These are phyloP conservation scores for Notolepis coatsorum DNA, from an alignment of 2,797 vertebrate genomes.

Conservation along the genomic window DNA sequence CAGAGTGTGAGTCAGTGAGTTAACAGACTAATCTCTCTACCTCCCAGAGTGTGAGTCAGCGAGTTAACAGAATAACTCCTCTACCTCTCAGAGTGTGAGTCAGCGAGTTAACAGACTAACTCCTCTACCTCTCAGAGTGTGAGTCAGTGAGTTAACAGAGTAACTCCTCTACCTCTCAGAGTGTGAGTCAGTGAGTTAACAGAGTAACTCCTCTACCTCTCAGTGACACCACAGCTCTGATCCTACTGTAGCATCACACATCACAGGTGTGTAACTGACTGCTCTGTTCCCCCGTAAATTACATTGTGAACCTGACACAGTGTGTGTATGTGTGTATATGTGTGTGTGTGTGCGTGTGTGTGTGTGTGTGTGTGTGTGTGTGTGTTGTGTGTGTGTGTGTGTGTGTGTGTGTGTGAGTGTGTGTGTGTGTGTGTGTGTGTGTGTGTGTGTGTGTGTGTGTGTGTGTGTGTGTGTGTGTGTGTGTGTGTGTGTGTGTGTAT, in stretches of 20 bases:
- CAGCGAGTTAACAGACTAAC: too few relatives aligned
- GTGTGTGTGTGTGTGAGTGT: not conserved
- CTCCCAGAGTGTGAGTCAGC: too few relatives aligned
- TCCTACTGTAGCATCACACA: too few relatives aligned
- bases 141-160: too few relatives aligned
- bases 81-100: too few relatives aligned
- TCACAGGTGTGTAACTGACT: constrained; percentile 79
- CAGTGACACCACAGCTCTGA: constrained; percentile 70
- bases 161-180: too few relatives aligned
- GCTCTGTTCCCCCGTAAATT: constrained; percentile 78
- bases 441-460: constrained; percentile 1
- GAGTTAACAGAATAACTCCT: too few relatives aligned
- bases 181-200: constrained; percentile 73
- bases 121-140: too few relatives aligned
- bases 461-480: constrained; percentile 8
- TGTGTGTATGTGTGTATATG: constrained; percentile 44
- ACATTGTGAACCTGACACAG: constrained; percentile 71
- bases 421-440: not conserved
- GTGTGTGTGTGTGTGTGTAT: constrained; percentile 3
- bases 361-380: constrained; percentile 9
- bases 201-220: constrained; percentile 73
- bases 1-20: too few relatives aligned
- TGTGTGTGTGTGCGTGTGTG: constrained; percentile 2
- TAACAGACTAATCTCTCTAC: too few relatives aligned
- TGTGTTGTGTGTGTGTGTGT: constrained; percentile 37